Conservation (phyloP, 2,888 invertebrate genomes). For the Crossocerus cetratus region DNA sequence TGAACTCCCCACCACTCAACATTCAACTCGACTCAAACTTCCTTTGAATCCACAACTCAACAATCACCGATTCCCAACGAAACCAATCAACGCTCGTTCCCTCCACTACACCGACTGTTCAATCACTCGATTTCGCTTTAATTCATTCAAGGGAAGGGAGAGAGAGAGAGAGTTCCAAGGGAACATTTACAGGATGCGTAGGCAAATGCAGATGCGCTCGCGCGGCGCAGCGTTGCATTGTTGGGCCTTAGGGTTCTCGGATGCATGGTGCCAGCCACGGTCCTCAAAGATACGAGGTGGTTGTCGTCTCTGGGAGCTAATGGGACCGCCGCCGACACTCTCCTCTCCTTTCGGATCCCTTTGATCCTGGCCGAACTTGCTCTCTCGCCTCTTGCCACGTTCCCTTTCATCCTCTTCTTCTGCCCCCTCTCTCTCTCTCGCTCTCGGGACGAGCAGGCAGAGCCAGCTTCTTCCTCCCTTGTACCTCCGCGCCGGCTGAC, state of each 20-base stretch:
- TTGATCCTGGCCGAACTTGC: conserved; percentile 73
- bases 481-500: conserved; percentile 36
- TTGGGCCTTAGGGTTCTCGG: conserved; percentile 9
- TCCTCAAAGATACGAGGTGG: conserved; percentile 62
- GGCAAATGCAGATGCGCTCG: background rate
- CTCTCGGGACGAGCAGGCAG: conserved; percentile 14
- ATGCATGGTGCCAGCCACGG: conserved; percentile 31
- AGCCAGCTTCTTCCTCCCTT: conserved; percentile 48
- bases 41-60: no score
- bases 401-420: conserved; percentile 9
- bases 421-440: background rate
- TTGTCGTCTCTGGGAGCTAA: conserved; percentile 71
- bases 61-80: no score
- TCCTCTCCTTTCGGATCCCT: conserved; percentile 59
- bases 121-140: no score
- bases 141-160: no score
- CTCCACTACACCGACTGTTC: no score
- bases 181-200: conserved; percentile 35
- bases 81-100: no score
- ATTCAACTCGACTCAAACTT: no score
- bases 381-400: conserved; percentile 48
- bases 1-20: no score
- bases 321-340: conserved; percentile 68
- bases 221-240: conserved; percentile 7
- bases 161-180: no score